Base-by-base conservation (phyloP, 2,113 vertebrate species). In the Phainopepla nitens region DNA sequence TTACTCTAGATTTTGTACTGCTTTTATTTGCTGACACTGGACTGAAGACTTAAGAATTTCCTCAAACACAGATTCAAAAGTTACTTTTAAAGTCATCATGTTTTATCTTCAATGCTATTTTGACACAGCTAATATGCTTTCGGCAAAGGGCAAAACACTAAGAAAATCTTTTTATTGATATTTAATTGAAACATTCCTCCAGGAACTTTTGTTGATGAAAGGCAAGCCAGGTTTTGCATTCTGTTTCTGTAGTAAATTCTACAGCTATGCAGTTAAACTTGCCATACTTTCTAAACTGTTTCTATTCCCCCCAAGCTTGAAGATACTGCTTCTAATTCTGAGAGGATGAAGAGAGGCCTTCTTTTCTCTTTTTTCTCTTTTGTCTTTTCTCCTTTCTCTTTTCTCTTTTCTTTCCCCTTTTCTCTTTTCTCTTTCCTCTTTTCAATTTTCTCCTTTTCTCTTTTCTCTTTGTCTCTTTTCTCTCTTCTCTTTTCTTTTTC, bases 121-220 rank as follows among this genome's bases (percentile, higher is more conserved):
- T 90, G 54, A 86, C n/a, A 53, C 36, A 57, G 13, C 3, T 91
- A 70, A 84, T 79, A 56, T 24, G 15, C 31, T 76, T 90, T 65
- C 3, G 3, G 35, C 58, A 88, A 96, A 90, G 41, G 35, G 9
- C 7, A 79, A 90, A 85, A 61, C 31, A 49, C 8, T 25, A 65
- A 66, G 35, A 78, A 95, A 79, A 65, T 85, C 0, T 75, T 90
- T 93, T 85, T 49, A 88, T 65, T 93, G 28, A 45, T 90, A 85
- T 79, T 84, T 71, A 68, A 73, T 71, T 82, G 39, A 87, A 91
- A 57, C 8, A 71, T 76, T 82, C 41, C 24, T 82, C 28, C 16
- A 73, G 36, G 49, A 71, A 68, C 25, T 57, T 68, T 50, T 89
- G 7, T 36, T 78, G 39, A 73, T 2, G 4, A 76, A 84, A 76